These are phyloP conservation scores for Halcyon chelicuti DNA, from an alignment of 2,797 vertebrate species.

Conservation along the genomic window DNA sequence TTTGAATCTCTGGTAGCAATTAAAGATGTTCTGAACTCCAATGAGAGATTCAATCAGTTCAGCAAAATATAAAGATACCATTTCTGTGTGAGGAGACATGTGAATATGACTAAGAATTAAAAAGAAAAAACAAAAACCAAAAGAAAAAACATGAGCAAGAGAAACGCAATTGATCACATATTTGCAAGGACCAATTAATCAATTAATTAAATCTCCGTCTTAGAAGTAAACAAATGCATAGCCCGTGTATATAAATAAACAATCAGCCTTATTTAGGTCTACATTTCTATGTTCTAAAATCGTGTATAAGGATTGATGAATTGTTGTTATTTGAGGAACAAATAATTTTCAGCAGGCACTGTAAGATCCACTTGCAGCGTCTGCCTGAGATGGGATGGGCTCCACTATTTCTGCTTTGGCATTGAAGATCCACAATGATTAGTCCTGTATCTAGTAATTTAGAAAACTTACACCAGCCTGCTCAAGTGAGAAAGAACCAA, in stretches of 20 bases:
- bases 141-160: not conserved
- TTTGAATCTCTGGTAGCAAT: constrained; percentile 28
- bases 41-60: not conserved
- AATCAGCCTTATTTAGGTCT: not conserved
- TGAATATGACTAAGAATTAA: not conserved
- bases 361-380: not conserved
- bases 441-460: not conserved
- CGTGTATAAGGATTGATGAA: not conserved
- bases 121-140: not conserved
- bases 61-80: not conserved
- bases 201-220: not conserved
- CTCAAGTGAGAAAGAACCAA: not conserved
- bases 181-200: not conserved
- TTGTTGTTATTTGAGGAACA: not conserved
- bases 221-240: not conserved
- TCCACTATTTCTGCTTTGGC: not conserved
- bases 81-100: not conserved
- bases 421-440: not conserved
- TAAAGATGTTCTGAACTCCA: constrained; percentile 15
- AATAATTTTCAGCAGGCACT: not conserved
- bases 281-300: not conserved
- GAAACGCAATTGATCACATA: not conserved
- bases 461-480: not conserved
- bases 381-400: not conserved
- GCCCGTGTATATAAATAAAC: not conserved